Evolutionary conservation across 2,113 vertebrate genomes (phyloP).

Genomic region (Psittacus erithacus): DNA sequence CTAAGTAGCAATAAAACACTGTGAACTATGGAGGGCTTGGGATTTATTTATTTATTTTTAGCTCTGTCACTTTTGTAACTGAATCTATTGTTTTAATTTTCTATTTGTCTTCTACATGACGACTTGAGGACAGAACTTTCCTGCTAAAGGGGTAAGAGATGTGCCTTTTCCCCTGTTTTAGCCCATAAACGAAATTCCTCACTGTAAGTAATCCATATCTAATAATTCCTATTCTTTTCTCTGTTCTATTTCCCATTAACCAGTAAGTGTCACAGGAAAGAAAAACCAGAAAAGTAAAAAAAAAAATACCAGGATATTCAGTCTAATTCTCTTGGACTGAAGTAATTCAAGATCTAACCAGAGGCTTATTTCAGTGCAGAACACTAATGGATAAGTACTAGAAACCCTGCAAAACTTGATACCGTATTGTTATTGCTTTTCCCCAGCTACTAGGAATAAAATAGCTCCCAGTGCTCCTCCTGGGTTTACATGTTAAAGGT

Average conservation of each 20-base stretch:
- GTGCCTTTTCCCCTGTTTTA: background rate
- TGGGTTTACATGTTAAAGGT: background rate
- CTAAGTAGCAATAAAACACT: conserved; percentile 63
- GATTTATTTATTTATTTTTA: background rate
- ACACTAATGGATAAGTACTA: background rate
- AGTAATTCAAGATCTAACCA: background rate
- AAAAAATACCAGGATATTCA: background rate
- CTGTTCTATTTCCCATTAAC: background rate
- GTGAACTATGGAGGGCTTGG: background rate
- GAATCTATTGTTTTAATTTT: background rate
- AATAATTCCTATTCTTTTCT: background rate
- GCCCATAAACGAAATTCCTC: background rate
- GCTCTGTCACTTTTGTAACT: background rate
- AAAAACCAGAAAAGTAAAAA: background rate
- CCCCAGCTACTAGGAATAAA: background rate
- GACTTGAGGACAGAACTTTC: background rate
- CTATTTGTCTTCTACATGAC: background rate
- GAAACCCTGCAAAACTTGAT: background rate
- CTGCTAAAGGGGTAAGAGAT: background rate
- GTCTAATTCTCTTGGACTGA: background rate
- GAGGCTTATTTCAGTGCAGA: background rate
- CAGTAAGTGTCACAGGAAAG: background rate
- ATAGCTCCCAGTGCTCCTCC: background rate
- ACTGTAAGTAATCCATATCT: background rate
- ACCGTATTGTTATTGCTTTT: background rate